Evolutionary conservation across 2,113 vertebrate genomes (phyloP).

Genomic region (Paramisgurnus dabryanus): DNA sequence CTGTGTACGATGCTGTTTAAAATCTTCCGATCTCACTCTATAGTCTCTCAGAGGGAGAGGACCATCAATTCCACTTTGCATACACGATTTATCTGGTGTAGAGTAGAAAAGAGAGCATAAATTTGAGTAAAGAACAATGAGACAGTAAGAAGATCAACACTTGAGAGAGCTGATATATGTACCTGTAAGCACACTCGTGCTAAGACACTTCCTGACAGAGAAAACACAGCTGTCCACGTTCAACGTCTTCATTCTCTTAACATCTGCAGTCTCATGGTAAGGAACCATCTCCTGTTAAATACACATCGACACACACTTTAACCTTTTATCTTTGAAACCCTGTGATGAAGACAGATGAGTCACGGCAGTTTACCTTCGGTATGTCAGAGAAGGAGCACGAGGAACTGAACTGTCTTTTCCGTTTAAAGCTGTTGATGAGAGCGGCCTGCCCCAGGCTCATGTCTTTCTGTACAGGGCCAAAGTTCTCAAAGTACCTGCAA

Average conservation of each 20-base stretch:
- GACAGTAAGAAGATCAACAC: background rate
- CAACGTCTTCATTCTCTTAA: constrained; percentile 84
- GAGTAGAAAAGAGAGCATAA: background rate
- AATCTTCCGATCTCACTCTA: constrained; percentile 25
- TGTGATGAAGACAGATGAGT: background rate
- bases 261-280: constrained; percentile 67
- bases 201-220: constrained; percentile 77
- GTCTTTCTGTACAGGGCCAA: constrained; percentile 77
- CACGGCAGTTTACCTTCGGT: constrained; percentile 73
- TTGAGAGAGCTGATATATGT: constrained; percentile 14
- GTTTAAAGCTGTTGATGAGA: constrained; percentile 83
- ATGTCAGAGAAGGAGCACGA: constrained; percentile 77
- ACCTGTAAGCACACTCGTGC: constrained; percentile 80
- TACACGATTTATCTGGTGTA: constrained; percentile 19
- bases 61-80: constrained; percentile 1
- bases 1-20: constrained; percentile 38
- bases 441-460: constrained; percentile 76
- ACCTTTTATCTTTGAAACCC: background rate
- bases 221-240: constrained; percentile 69
- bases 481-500: constrained; percentile 78
- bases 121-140: background rate
- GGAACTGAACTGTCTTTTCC: constrained; percentile 55
- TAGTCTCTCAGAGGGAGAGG: background rate
- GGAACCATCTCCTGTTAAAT: constrained; percentile 74
- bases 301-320: constrained; percentile 23